Evolutionary conservation across 2,888 invertebrate species (phyloP), one percentile per base, ranked within the genome.

Genomic region (Sicus ferrugineus): DNA sequence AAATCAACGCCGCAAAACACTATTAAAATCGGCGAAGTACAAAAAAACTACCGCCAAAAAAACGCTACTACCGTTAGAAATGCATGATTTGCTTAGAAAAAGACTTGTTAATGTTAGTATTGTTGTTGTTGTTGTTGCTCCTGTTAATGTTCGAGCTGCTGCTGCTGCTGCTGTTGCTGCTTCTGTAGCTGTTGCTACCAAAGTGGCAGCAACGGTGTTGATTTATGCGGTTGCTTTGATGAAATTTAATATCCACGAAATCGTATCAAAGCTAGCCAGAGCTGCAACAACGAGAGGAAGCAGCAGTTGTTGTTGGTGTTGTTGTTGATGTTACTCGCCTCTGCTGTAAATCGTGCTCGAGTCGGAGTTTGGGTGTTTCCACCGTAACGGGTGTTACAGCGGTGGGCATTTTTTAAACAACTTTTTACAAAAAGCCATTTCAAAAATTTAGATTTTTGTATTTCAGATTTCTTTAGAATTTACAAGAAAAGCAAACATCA

Each of bases 181-280:
- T 19, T 46, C 62, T 58, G 62, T 50, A 52, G 50, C 30, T 68
- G 46, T 62, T 63, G 48, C 50, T 65, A 48, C 59, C 34, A 67
- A 63, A 67, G 59, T 46, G 56, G 56, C 28, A 48, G 58, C 67
- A 58, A 59, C 58, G 30, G 65, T 65, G 69, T 48, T 69, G 69
- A 69, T 69, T 69, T 69, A 69, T 69, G 69, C 65, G 69, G 69
- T 65, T 21, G 69, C 69, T 69, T 69, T 69, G 69, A 69, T 69
- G 69, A 69, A 69, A 69, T 66, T 69, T 52, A 69, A 69, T 69
- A 69, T 46, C 63, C 26, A 50, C 50, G 42, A 23, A 66, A 66
- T n/a, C 34, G 52, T 31, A 16, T 28, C 30, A 66, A 56, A 31
- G 30, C 14, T 19, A 42, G 30, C 19, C 21, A 26, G 54, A 52